phyloP scores from a whole-genome alignment of 2,113 vertebrate genomes.

The Anarhynchus alexandrinus region DNA sequence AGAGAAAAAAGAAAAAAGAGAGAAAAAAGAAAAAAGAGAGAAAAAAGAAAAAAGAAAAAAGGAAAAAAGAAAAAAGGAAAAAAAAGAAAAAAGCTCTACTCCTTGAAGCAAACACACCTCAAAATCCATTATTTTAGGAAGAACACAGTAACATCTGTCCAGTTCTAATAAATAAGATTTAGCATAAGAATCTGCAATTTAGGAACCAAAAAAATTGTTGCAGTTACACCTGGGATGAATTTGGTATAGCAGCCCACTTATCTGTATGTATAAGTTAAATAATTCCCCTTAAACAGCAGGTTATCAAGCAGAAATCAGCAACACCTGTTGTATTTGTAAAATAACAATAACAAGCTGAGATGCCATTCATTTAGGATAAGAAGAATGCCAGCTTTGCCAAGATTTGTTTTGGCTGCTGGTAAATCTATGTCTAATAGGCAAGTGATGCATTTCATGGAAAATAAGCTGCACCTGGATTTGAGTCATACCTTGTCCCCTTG shows the following conservation, averaged over 20 bases:
- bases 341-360: constrained; percentile 53
- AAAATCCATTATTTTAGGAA: not conserved
- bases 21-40: no score
- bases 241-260: constrained; percentile 40
- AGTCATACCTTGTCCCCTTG: constrained; percentile 66
- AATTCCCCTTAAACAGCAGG: constrained; percentile 40
- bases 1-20: not conserved
- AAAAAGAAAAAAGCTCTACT: not conserved
- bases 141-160: not conserved
- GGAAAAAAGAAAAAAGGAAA: no score
- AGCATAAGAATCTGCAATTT: not conserved
- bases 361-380: constrained; percentile 33
- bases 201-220: not conserved
- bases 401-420: constrained; percentile 39
- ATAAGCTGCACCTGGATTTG: constrained; percentile 68
- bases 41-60: no score
- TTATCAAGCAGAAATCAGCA: constrained; percentile 56
- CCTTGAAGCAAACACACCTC: not conserved
- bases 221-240: constrained; percentile 40
- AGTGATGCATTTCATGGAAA: constrained; percentile 59
- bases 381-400: constrained; percentile 47
- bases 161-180: not conserved
- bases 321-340: constrained; percentile 48
- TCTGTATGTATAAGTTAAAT: constrained; percentile 1
- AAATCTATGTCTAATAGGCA: constrained; percentile 34